A percentile compares a stretch with the other conserved stretches of the same genome.
These are phyloP conservation scores for Drosophila malerkotliana DNA, from an alignment of 1,140 invertebrate species.

Conservation along the genomic window DNA sequence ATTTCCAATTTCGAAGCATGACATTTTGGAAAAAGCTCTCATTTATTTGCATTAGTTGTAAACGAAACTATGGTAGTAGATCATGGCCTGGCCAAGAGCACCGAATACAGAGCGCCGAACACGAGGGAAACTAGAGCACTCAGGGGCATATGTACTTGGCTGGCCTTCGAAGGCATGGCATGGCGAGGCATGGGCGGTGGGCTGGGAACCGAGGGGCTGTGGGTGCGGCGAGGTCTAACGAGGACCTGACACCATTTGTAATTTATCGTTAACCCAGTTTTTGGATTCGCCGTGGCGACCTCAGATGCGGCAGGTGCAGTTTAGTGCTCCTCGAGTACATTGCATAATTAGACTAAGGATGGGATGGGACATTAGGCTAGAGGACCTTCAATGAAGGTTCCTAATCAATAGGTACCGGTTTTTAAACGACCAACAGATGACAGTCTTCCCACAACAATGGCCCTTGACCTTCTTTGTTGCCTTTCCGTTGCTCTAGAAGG, in stretches of 20 bases:
- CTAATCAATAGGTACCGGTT: constrained; percentile 5
- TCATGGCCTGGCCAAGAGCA: constrained; percentile 66
- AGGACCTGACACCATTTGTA: constrained; percentile 73
- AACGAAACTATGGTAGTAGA: constrained; percentile 70
- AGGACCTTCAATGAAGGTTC: constrained; percentile 30
- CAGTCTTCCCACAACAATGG: constrained; percentile 27
- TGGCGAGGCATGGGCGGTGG: not conserved
- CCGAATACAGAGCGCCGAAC: constrained; percentile 14
- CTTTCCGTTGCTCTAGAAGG: not conserved
- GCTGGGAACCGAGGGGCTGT: not conserved
- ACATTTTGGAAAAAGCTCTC: not conserved
- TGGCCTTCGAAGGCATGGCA: constrained; percentile 47
- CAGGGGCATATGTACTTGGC: constrained; percentile 60
- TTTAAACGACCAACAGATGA: constrained; percentile 29
- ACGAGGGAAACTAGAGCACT: constrained; percentile 61
- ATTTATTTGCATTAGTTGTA: not conserved
- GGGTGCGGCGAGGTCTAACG: constrained; percentile 57
- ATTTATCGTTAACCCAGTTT: constrained; percentile 81
- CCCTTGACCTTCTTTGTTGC: constrained; percentile 10
- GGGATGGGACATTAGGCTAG: not conserved
- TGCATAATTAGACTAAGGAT: constrained; percentile 55
- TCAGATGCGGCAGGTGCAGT: constrained; percentile 46
- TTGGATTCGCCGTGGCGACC: constrained; percentile 31
- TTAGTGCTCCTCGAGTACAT: constrained; percentile 46
- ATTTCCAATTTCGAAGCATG: not conserved